phyloP scores from a whole-genome alignment of 2,113 vertebrate genomes.

The Phyllopteryx taeniolatus region DNA sequence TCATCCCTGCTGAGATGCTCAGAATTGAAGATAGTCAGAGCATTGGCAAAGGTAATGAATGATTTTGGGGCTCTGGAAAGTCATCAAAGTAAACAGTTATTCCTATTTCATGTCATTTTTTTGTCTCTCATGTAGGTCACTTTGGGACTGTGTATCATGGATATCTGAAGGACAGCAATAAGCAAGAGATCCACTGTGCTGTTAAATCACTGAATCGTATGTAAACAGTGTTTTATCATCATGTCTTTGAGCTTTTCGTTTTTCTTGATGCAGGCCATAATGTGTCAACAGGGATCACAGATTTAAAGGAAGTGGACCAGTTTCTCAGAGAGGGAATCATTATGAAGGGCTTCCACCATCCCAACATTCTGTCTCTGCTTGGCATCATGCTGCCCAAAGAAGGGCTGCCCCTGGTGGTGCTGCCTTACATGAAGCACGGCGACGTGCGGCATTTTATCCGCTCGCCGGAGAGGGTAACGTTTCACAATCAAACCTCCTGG shows the following conservation, averaged over 20 bases:
- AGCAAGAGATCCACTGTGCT: slow-evolving; percentile 84
- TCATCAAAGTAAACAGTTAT: background rate
- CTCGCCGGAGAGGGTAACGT: slow-evolving; percentile 79
- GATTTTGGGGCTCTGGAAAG: no score
- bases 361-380: slow-evolving; percentile 85
- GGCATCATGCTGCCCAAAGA: slow-evolving; percentile 86
- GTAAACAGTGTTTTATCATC: slow-evolving; percentile 37
- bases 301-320: slow-evolving; percentile 89
- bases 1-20: slow-evolving; percentile 83
- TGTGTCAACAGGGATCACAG: slow-evolving; percentile 81
- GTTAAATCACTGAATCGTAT: slow-evolving; percentile 90
- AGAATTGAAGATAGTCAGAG: slow-evolving; percentile 76
- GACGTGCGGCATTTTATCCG: slow-evolving; percentile 93
- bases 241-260: background rate
- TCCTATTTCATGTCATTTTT: background rate
- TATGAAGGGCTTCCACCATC: slow-evolving; percentile 91
- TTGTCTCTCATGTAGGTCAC: slow-evolving; percentile 75
- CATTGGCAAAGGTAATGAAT: slow-evolving; percentile 86
- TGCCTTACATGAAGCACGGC: slow-evolving; percentile 93
- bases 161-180: slow-evolving; percentile 77
- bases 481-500: slow-evolving; percentile 1
- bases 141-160: slow-evolving; percentile 96
- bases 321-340: slow-evolving; percentile 93
- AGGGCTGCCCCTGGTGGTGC: slow-evolving; percentile 86
- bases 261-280: background rate